These are phyloP conservation scores for Synanthedon andrenaeformis DNA, from an alignment of 2,888 invertebrate species.

Conservation along the genomic window DNA sequence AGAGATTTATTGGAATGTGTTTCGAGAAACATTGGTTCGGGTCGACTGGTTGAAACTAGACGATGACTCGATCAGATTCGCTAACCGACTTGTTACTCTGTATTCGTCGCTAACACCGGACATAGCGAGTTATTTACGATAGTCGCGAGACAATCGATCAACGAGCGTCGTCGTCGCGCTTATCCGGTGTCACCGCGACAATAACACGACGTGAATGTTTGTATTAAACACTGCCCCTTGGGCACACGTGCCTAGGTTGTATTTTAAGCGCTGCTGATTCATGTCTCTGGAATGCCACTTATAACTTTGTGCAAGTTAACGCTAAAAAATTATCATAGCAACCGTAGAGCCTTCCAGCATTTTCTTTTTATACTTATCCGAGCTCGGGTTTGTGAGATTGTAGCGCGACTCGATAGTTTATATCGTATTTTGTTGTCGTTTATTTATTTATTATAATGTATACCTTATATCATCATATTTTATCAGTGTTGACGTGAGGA, in stretches of 20 bases:
- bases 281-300: conserved; percentile 22
- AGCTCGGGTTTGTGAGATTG: too few relatives aligned
- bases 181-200: conserved; percentile 64
- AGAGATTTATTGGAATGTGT: neutral
- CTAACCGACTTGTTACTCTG: conserved; percentile 46
- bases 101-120: conserved; percentile 60
- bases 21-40: neutral
- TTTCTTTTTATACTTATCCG: too few relatives aligned
- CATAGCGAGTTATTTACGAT: conserved; percentile 66
- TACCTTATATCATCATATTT: too few relatives aligned
- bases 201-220: conserved; percentile 65
- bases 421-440: too few relatives aligned
- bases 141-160: conserved; percentile 63
- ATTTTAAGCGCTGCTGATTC: conserved; percentile 52
- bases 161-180: conserved; percentile 32
- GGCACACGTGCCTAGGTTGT: conserved; percentile 50
- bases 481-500: too few relatives aligned
- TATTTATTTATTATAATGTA: too few relatives aligned
- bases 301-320: conserved; percentile 5
- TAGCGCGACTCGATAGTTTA: too few relatives aligned
- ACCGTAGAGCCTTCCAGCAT: too few relatives aligned
- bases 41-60: neutral
- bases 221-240: conserved; percentile 59
- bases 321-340: neutral
- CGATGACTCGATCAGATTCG: conserved; percentile 31